Evolutionary conservation across 2,113 vertebrate genomes (phyloP).

Genomic region (Lethenteron camtschaticum): DNA sequence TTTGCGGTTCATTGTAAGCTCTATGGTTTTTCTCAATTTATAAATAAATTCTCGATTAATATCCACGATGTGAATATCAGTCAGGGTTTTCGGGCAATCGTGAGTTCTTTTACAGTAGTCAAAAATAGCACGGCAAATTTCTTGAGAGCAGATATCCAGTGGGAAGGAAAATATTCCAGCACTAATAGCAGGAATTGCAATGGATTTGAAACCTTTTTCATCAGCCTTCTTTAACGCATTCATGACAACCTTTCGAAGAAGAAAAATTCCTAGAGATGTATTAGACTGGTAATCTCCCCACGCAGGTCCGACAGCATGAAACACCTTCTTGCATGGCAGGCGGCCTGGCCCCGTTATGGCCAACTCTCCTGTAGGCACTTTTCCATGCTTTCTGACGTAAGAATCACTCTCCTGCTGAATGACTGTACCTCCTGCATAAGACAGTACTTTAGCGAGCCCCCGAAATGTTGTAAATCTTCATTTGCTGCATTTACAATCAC

Average conservation of each 20-base stretch:
- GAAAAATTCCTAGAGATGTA: background rate
- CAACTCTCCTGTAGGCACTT: constrained; percentile 11
- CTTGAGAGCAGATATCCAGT: constrained; percentile 15
- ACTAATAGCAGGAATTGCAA: constrained; percentile 24
- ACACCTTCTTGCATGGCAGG: constrained; percentile 17
- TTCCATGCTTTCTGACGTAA: constrained; percentile 10
- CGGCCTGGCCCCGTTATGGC: constrained; percentile 16
- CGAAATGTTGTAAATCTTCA: constrained; percentile 13
- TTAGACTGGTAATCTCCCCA: constrained; percentile 8
- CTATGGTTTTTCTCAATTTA: no score
- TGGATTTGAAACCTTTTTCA: constrained; percentile 6
- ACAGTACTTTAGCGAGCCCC: constrained; percentile 20
- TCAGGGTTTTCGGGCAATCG: no score
- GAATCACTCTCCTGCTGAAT: constrained; percentile 16
- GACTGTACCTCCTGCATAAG: constrained; percentile 16
- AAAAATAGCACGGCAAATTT: no score
- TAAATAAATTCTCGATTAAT: no score
- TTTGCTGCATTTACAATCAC: constrained; percentile 24
- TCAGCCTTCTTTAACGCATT: constrained; percentile 16
- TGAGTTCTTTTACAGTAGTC: no score
- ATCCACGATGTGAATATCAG: no score
- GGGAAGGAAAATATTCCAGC: constrained; percentile 18
- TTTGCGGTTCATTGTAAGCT: no score
- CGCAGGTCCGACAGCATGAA: constrained; percentile 22
- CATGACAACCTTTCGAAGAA: constrained; percentile 12